Base-by-base conservation (phyloP, 2,113 vertebrate species). In the Hipposideros armiger region DNA sequence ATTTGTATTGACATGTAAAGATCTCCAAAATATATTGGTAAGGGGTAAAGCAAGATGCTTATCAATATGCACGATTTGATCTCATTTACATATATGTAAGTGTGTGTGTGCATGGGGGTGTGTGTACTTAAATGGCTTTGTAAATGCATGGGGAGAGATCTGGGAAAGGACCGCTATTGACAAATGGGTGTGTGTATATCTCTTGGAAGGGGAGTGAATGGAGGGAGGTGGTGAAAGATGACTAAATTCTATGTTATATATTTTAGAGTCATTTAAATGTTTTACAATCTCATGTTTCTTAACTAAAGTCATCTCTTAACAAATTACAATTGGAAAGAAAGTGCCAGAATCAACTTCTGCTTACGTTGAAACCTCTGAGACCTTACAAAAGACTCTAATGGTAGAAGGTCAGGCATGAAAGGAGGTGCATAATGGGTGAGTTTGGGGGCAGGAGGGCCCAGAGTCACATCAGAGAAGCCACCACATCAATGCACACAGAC, bases 401-500 rank as follows among this genome's bases (percentile, higher is more conserved):
- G 81, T 40, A 28, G 81, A 87, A 73, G 90, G 60, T 58, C 69
- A 77, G 62, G 78, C 82, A 88, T 9, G 16, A 56, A 80, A 40
- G 86, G 20, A 11, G 28, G 45, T 40, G 36, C 11, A 32, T 10
- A 52, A 30, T 2, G 24, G 50, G 62, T 5, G n/a, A 67, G 60
- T 32, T 11, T 50, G 2, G 2, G 54, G 14, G 69, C 67, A 94
- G 77, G 54, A 82, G 74, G 20, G 69, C 32, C 81, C 81, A 24
- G 91, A 60, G 56, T 94, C 96, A 94, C 91, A 26, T 82, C 83
- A 98, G 89, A 96, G 95, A 94, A 96, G 91, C 96, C 96, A 96
- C 62, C 91, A 80, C 97, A 96, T n/a, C 96, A 97, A n/a, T 28
- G 70, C 97, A 97, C 97, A 96, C 95, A 66, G 95, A 98, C 97